Evolutionary conservation across 2,113 vertebrate species (phyloP).

Genomic region (Dicerorhinus sumatrensis): DNA sequence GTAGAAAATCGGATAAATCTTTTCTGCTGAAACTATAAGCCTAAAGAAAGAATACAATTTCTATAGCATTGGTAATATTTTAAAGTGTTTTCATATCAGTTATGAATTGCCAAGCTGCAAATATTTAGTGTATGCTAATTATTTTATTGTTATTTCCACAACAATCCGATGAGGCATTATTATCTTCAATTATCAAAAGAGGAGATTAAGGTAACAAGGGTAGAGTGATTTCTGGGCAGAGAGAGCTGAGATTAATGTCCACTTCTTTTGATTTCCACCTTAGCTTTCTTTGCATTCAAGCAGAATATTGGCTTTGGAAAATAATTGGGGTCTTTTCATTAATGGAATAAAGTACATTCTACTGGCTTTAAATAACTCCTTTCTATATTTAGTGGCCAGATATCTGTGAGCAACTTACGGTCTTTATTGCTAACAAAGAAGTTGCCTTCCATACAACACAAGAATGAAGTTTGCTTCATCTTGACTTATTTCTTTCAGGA

Average conservation of each 20-base stretch:
- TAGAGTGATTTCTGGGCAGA: background rate
- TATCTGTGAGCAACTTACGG: slow-evolving; percentile 41
- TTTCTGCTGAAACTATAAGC: slow-evolving; percentile 75
- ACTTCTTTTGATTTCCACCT: background rate
- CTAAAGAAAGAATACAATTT: slow-evolving; percentile 72
- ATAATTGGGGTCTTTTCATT: slow-evolving; percentile 61
- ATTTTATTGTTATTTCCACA: slow-evolving; percentile 11
- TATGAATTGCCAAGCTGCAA: background rate
- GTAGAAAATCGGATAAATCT: slow-evolving; percentile 69
- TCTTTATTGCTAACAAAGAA: slow-evolving; percentile 30
- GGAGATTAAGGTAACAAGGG: background rate
- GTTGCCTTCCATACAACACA: slow-evolving; percentile 49
- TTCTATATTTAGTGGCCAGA: slow-evolving; percentile 58
- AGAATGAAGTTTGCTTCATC: slow-evolving; percentile 25
- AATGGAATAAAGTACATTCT: background rate
- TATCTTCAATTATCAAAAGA: slow-evolving; percentile 1
- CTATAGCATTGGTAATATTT: background rate
- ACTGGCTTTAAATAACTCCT: slow-evolving; percentile 59
- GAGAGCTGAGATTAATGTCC: background rate
- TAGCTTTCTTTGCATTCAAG: slow-evolving; percentile 30
- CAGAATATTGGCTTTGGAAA: slow-evolving; percentile 58
- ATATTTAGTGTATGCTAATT: background rate
- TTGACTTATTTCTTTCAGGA: slow-evolving; percentile 65
- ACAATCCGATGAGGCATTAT: background rate
- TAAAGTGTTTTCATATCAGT: background rate